These are phyloP conservation scores for Euphonia xanthogaster DNA, from an alignment of 2,797 vertebrate species.

Conservation along the genomic window DNA sequence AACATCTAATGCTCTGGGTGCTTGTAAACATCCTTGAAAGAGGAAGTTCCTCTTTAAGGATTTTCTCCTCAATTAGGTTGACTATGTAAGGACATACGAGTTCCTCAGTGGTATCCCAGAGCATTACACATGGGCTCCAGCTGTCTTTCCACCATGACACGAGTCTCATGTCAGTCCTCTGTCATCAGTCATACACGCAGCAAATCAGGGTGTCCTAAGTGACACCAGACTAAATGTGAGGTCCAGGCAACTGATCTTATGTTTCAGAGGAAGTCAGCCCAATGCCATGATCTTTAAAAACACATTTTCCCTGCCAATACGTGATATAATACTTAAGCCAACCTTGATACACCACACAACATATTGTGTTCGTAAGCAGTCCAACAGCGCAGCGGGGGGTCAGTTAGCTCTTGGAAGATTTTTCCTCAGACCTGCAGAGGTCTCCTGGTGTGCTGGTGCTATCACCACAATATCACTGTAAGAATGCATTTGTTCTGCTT, in stretches of 20 bases:
- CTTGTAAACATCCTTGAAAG: not conserved
- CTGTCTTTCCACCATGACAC: not conserved
- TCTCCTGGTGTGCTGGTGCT: not conserved
- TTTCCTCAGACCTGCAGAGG: not conserved
- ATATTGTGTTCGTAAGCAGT: not conserved
- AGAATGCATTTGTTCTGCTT: not conserved
- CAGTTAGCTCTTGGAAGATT: not conserved
- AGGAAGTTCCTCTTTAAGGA: not conserved
- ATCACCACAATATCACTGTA: not conserved
- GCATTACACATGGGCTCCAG: not conserved
- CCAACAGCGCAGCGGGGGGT: not conserved
- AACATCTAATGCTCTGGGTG: not conserved
- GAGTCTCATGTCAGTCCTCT: accelerated
- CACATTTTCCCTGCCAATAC: not conserved
- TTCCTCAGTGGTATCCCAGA: not conserved
- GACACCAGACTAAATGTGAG: accelerated
- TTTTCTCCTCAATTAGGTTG: not conserved
- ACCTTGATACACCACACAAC: not conserved
- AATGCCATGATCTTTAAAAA: accelerated
- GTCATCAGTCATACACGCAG: not conserved
- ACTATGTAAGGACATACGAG: not conserved
- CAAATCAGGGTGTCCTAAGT: not conserved
- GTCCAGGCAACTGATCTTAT: not conserved
- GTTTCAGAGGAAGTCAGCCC: not conserved
- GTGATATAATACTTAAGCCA: not conserved